Evolutionary conservation across 2,113 vertebrate species (phyloP).

Genomic region (Isurus oxyrinchus): DNA sequence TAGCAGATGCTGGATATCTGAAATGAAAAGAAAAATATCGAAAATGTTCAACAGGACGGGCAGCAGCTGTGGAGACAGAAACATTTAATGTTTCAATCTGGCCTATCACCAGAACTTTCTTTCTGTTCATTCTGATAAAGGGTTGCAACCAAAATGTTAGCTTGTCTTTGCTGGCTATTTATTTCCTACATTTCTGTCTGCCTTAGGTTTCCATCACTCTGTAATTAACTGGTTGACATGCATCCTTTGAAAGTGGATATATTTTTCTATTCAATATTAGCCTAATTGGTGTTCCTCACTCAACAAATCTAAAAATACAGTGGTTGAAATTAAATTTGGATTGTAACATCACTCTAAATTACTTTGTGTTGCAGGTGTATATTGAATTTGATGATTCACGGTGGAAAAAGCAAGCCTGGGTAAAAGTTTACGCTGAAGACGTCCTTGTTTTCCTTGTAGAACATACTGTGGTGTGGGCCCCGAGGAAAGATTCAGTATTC

Average conservation of each 20-base stretch:
- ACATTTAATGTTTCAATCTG: not conserved
- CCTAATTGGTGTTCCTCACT: not conserved
- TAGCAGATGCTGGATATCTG: not conserved
- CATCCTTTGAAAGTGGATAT: not conserved
- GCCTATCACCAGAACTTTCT: not conserved
- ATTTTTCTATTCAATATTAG: not conserved
- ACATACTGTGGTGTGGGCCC: slow-evolving; percentile 83
- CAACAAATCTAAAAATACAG: not conserved
- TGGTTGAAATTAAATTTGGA: not conserved
- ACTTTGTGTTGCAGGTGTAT: slow-evolving; percentile 69
- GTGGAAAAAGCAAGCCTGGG: slow-evolving; percentile 81
- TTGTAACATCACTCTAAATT: not conserved
- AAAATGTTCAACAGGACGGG: not conserved
- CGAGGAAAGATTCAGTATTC: slow-evolving; percentile 60
- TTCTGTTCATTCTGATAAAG: not conserved
- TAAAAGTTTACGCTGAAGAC: slow-evolving; percentile 85
- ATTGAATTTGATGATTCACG: slow-evolving; percentile 87
- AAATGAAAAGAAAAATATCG: not conserved
- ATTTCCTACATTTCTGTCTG: not conserved
- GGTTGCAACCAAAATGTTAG: not conserved
- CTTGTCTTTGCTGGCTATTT: not conserved
- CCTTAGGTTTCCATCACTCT: not conserved
- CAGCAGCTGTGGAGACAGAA: not conserved
- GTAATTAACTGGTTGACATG: not conserved
- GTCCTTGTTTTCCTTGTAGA: slow-evolving; percentile 86